Evolutionary conservation across 2,888 invertebrate species (phyloP), one percentile per base, ranked within the genome.

Genomic region (Poecilobothrus nobilitatus): DNA sequence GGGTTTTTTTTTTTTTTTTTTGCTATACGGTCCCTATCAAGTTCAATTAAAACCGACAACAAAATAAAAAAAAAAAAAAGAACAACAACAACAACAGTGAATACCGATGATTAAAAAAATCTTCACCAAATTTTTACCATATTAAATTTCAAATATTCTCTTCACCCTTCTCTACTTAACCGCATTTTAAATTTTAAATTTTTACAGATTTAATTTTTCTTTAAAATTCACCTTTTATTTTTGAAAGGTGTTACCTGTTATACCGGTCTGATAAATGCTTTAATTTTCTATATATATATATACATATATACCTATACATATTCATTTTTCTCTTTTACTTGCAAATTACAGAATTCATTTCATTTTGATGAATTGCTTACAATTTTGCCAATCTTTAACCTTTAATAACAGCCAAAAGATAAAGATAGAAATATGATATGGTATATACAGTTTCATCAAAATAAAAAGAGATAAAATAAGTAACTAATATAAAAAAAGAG

Each of bases 221-320:
- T 27, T 27, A 27, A 27, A 27, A 27, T 27, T 27, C 27, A 27
- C 27, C 27, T n/a, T 53, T 9, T 53, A 12, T 18, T 53, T 53
- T 53, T 53, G 53, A 53, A 53, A 18, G 53, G 53, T 53, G 53
- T 53, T 53, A 53, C 53, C 53, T 53, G 53, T 53, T 53, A 53
- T 53, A 53, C 53, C 53, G 53, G 53, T 53, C 53, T 53, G 53
- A 53, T 53, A 53, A 53, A 53, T n/a, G 53, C 15, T 53, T 18
- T 53, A 53, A 53, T 53, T 53, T 53, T 53, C 2, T 53, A 15
- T 15, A 1, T 27, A 27, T 27, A 27, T 27, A 27, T 27, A 27
- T 27, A 27, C 27, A 27, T 27, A 27, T 27, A 5, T 27, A 27
- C 5, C 2, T 27, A 27, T 27, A 27, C 27, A 27, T 53, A 18